Evolutionary conservation across 2,113 vertebrate species (phyloP).

Genomic region (Anas platyrhynchos): DNA sequence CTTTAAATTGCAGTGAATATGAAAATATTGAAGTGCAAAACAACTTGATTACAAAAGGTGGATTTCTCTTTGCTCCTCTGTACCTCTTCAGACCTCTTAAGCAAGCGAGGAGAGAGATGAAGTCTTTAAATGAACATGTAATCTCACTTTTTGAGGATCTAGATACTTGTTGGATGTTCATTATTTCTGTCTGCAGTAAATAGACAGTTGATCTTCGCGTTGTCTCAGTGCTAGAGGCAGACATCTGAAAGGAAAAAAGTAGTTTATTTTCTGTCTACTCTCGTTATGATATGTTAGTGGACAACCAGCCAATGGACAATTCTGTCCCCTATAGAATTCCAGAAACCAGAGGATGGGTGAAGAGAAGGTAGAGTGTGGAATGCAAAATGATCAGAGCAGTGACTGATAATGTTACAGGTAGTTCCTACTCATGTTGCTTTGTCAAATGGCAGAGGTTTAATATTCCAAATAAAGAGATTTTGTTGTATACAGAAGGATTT

Average conservation of each 20-base stretch:
- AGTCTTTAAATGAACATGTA: background rate
- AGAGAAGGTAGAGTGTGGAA: background rate
- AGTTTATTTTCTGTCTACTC: background rate
- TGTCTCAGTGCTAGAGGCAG: background rate
- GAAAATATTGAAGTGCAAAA: slow-evolving; percentile 3
- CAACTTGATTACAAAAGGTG: slow-evolving; percentile 23
- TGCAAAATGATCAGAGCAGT: background rate
- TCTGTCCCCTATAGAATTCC: background rate
- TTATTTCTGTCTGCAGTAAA: background rate
- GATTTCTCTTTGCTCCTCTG: background rate
- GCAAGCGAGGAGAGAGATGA: background rate
- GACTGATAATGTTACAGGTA: background rate
- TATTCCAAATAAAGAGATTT: background rate
- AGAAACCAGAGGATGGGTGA: background rate
- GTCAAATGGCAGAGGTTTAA: background rate
- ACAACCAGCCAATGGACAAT: background rate
- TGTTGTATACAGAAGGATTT: background rate
- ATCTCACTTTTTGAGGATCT: background rate
- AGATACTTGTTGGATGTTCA: background rate
- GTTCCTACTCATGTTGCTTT: background rate
- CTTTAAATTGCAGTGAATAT: slow-evolving; percentile 24
- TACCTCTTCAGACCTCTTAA: background rate
- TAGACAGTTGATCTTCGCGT: slow-evolving; percentile 12
- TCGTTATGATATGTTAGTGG: background rate
- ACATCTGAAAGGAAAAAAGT: background rate